Base-by-base conservation (phyloP, 2,113 vertebrate genomes). In the Phocoena sinus region DNA sequence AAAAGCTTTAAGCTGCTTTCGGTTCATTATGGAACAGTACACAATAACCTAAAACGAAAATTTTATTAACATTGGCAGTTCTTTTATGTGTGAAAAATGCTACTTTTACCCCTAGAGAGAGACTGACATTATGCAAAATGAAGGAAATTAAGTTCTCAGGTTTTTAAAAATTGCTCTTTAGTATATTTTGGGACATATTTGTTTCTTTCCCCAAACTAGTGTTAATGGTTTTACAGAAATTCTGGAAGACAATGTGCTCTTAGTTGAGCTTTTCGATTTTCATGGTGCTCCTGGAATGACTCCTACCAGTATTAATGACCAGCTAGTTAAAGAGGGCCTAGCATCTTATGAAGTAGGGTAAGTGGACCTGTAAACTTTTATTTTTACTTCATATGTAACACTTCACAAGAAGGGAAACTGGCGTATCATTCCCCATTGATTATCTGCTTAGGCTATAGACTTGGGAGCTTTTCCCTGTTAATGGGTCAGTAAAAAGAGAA, bases 211-310 rank as follows among this genome's bases (percentile, higher is more conserved):
- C 70, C 28, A 96, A 97, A 96, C 65, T 90, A 92, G 6, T 95
- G 33, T 97, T 98, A 77, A 88, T 97, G 70, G 23, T 96, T 98
- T 98, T 96, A 92, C 96, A 99, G 99, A 98, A 96, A 97, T 98
- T 96, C 95, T 98, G 68, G 90, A 98, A 96, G 97, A 98, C 67
- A 97, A 97, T 83, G 44, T 97, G 44, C 96, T 99, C 20, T 98
- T 98, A 84, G 67, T 99, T 98, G 98, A 99, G 50, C 98, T 99
- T 80, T 99, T 98, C 62, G 95, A 98, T 96, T 97, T 89, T 70
- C 76, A 89, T 91, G 28, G 56, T 96, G 31, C 53, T 96, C 84
- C 91, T 92, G 92, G 96, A 94, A 94, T 95, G 53, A 95, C 80
- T 94, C 89, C 95, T 77, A n/a, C 36, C 36, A 99, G 98, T 97